Percentiles rank a stretch among this genome's conserved stretches.
These are phyloP conservation scores for Romanomermis culicivorax DNA, from an alignment of 2,888 invertebrate species.

Conservation along the genomic window DNA sequence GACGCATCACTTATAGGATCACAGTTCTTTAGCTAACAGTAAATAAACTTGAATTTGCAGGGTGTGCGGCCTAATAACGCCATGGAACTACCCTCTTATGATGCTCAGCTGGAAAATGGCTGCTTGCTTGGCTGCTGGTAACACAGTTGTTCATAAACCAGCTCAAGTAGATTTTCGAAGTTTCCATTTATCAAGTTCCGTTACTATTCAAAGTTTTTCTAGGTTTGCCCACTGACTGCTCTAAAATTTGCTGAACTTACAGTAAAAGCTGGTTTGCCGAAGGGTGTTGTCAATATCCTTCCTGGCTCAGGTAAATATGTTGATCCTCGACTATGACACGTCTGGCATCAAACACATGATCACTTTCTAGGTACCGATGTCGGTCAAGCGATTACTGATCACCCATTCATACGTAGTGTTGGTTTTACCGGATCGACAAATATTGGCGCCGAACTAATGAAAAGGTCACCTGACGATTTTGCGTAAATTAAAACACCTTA, in stretches of 20 bases:
- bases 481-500: no score
- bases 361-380: slow-evolving; percentile 22
- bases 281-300: slow-evolving; percentile 77
- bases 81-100: slow-evolving; percentile 97
- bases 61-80: slow-evolving; percentile 73
- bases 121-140: slow-evolving; percentile 82
- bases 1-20: no score
- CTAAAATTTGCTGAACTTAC: slow-evolving; percentile 80
- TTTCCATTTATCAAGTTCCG: not conserved
- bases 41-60: no score
- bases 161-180: slow-evolving; percentile 39
- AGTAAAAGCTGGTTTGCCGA: slow-evolving; percentile 70
- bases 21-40: no score
- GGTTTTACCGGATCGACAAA: slow-evolving; percentile 91
- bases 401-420: slow-evolving; percentile 62
- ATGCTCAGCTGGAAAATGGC: slow-evolving; percentile 99
- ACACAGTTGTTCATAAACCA: slow-evolving; percentile 85
- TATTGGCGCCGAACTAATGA: slow-evolving; percentile 76
- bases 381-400: slow-evolving; percentile 68
- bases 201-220: not conserved
- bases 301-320: slow-evolving; percentile 47
- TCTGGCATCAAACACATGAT: not conserved
- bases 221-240: slow-evolving; percentile 68
- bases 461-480: slow-evolving; percentile 34
- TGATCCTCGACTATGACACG: no score